A percentile compares a stretch with the other conserved stretches of the same genome.
phyloP scores from a whole-genome alignment of 2,113 vertebrate genomes.

The Eleginops maclovinus region DNA sequence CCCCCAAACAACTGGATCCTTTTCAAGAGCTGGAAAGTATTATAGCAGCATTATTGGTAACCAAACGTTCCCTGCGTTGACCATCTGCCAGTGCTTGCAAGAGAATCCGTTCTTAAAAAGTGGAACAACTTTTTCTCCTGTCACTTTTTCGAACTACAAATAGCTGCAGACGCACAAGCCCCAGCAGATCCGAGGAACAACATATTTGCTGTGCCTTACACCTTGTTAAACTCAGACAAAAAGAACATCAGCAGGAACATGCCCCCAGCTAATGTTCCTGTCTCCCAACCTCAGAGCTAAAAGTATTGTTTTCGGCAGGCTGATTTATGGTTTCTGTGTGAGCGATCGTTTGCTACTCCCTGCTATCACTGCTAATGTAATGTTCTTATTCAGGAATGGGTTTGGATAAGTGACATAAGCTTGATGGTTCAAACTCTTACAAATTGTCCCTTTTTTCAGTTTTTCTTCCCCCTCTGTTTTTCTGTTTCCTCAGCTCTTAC shows the following conservation, averaged over 20 bases:
- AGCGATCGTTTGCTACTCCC: not conserved
- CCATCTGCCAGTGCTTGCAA: not conserved
- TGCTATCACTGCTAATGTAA: not conserved
- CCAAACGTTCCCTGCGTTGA: not conserved
- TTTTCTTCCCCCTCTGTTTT: no score
- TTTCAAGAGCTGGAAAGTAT: conserved; percentile 33
- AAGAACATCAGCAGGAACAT: conserved; percentile 13
- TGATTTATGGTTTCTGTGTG: conserved; percentile 18
- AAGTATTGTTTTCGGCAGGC: not conserved
- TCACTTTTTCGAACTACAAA: not conserved
- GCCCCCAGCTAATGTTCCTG: conserved; percentile 35
- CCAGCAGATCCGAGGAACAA: conserved; percentile 17
- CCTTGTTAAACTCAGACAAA: conserved; percentile 22
- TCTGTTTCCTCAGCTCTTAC: not conserved
- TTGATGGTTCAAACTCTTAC: not conserved
- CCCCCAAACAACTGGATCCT: conserved; percentile 27
- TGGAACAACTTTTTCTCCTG: not conserved
- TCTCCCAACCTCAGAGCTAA: not conserved
- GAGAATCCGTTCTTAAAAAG: conserved; percentile 7
- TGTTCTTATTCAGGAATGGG: not conserved
- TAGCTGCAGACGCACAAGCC: conserved; percentile 18
- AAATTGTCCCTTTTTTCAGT: no score
- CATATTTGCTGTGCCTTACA: conserved; percentile 28
- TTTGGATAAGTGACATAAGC: not conserved
- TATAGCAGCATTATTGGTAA: conserved; percentile 18